Evolutionary conservation across 2,797 vertebrate species (phyloP).

Genomic region (Orientallactaga sibirica): DNA sequence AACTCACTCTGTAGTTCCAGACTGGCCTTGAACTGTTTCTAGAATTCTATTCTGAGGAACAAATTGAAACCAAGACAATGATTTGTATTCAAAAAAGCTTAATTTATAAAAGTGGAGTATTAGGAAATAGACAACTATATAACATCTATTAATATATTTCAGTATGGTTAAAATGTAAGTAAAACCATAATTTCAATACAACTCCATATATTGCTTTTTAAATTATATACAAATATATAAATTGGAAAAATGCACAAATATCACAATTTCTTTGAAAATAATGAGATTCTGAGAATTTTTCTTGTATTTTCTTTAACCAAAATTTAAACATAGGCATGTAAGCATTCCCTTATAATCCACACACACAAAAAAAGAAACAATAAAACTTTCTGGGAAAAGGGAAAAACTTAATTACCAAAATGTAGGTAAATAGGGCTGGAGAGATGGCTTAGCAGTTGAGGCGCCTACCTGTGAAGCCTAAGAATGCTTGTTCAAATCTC

Average conservation of each 20-base stretch:
- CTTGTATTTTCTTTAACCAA: constrained; percentile 17
- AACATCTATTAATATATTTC: constrained; percentile 5
- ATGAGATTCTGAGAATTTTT: constrained; percentile 26
- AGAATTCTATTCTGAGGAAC: constrained; percentile 36
- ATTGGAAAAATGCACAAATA: constrained; percentile 45
- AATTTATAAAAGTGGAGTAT: constrained; percentile 46
- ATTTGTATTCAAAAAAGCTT: constrained; percentile 5
- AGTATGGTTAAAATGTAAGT: constrained; percentile 4
- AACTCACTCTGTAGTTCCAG: too few species aligned
- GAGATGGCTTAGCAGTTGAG: too few species aligned
- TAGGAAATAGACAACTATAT: background rate
- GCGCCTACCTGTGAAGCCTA: too few species aligned
- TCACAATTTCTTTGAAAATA: constrained; percentile 15
- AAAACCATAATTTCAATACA: constrained; percentile 24
- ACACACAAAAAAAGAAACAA: background rate
- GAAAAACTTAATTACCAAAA: constrained; percentile 41
- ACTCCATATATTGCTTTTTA: background rate
- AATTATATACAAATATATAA: constrained; percentile 24
- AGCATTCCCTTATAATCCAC: background rate
- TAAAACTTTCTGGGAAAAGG: constrained; percentile 14
- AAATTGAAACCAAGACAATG: constrained; percentile 55
- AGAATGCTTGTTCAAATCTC: too few species aligned
- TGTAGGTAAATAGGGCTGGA: background rate
- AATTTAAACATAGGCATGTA: constrained; percentile 29
- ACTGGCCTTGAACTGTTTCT: background rate